Conservation (phyloP, 92 coral and sea anemone genomes). For the Epizoanthus fatuus region DNA sequence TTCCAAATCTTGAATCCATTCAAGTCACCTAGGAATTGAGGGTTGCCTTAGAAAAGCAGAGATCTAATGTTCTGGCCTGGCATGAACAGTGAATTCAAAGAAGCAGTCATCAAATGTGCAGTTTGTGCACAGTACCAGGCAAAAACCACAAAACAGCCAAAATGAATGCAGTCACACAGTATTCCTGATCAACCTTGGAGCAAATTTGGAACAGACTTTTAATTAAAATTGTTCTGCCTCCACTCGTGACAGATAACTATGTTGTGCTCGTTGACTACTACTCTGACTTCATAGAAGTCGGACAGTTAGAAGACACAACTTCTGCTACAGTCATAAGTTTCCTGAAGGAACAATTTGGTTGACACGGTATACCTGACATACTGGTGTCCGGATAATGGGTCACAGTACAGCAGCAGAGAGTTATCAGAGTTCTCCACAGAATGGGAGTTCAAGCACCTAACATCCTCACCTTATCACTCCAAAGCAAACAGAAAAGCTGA, state of each 20-base stretch:
- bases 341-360: too few species aligned
- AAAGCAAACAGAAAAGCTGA: too few species aligned
- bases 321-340: too few species aligned
- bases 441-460: too few species aligned
- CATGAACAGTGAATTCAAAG: conserved; percentile 53
- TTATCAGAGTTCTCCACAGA: too few species aligned
- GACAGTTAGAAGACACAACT: too few species aligned
- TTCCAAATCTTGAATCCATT: conserved; percentile 26
- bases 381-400: too few species aligned
- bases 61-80: conserved; percentile 68
- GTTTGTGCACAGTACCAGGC: conserved; percentile 54
- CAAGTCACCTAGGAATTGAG: conserved; percentile 63
- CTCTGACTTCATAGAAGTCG: too few species aligned
- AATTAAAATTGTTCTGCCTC: conserved; percentile 56
- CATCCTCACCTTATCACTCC: too few species aligned
- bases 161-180: conserved; percentile 55
- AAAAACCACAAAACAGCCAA: conserved; percentile 46
- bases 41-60: conserved; percentile 64
- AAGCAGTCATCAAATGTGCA: conserved; percentile 44
- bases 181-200: conserved; percentile 66
- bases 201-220: conserved; percentile 50
- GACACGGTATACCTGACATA: too few species aligned
- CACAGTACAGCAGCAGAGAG: too few species aligned
- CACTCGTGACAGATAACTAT: not conserved
- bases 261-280: too few species aligned